Percentiles rank a stretch among this genome's conserved stretches.
phyloP scores from a whole-genome alignment of 2,797 vertebrate species.

The Artibeus jamaicensis region DNA sequence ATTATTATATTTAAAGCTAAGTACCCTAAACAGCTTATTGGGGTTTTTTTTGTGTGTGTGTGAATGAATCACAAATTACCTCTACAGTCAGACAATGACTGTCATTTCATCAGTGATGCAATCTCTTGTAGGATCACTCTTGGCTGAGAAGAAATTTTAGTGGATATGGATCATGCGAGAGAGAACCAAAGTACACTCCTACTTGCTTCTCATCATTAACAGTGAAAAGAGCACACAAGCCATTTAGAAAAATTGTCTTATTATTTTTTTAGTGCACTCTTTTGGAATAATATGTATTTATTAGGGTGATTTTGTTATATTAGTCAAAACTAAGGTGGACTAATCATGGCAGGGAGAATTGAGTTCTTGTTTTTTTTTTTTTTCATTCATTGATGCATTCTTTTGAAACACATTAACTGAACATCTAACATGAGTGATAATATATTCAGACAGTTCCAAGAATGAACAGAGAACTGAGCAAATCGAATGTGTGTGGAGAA shows the following conservation, averaged over 20 bases:
- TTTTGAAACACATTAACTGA: background rate
- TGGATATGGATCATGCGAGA: slow-evolving; percentile 35
- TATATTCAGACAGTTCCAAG: background rate
- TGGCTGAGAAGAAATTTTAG: slow-evolving; percentile 32
- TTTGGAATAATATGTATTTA: slow-evolving; percentile 34
- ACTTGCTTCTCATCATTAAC: slow-evolving; percentile 61
- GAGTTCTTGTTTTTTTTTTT: background rate
- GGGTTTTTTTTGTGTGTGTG: background rate
- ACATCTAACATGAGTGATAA: background rate
- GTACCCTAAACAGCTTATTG: slow-evolving; percentile 45
- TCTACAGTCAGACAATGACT: slow-evolving; percentile 43
- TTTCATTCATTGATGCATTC: background rate
- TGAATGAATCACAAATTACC: slow-evolving; percentile 65
- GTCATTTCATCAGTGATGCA: slow-evolving; percentile 53
- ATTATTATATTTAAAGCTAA: slow-evolving; percentile 63
- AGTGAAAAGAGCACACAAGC: slow-evolving; percentile 45
- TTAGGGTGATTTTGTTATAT: background rate
- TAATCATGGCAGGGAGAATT: background rate
- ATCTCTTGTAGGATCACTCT: slow-evolving; percentile 70
- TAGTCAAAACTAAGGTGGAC: background rate
- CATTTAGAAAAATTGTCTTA: slow-evolving; percentile 22
- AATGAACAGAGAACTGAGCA: background rate
- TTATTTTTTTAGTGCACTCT: background rate
- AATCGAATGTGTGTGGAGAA: background rate
- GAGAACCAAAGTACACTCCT: background rate